Evolutionary conservation across 2,797 vertebrate genomes (phyloP).

Genomic region (Gallinago nigripennis): DNA sequence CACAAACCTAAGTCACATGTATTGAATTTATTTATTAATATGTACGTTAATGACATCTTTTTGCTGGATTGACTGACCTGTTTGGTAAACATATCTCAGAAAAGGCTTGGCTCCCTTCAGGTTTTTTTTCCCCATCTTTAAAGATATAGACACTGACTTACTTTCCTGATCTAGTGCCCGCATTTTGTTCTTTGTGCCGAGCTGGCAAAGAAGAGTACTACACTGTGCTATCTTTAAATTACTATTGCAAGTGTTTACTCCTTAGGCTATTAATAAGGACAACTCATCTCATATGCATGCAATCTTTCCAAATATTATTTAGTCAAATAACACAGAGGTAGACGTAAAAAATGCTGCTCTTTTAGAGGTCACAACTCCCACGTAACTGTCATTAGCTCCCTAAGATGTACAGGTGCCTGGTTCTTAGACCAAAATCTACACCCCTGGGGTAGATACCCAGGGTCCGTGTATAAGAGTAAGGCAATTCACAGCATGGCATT

Average conservation of each 20-base stretch:
- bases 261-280: neutral
- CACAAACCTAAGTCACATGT: neutral
- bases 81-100: neutral
- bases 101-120: neutral
- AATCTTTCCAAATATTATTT: neutral
- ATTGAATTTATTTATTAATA: neutral
- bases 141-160: rapidly evolving
- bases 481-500: neutral
- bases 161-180: neutral
- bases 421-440: neutral
- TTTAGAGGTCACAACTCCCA: neutral
- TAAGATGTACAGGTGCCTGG: neutral
- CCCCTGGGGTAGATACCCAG: neutral
- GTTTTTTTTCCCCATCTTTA: neutral
- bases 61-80: neutral
- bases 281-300: neutral
- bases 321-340: neutral
- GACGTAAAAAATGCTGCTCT: neutral
- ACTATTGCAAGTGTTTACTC: neutral
- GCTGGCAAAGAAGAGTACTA: neutral
- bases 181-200: neutral
- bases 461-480: rapidly evolving
- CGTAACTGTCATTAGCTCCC: neutral
- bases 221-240: neutral
- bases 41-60: neutral